Evolutionary conservation across 2,797 vertebrate genomes (phyloP).

Genomic region (Labeo calbasu): DNA sequence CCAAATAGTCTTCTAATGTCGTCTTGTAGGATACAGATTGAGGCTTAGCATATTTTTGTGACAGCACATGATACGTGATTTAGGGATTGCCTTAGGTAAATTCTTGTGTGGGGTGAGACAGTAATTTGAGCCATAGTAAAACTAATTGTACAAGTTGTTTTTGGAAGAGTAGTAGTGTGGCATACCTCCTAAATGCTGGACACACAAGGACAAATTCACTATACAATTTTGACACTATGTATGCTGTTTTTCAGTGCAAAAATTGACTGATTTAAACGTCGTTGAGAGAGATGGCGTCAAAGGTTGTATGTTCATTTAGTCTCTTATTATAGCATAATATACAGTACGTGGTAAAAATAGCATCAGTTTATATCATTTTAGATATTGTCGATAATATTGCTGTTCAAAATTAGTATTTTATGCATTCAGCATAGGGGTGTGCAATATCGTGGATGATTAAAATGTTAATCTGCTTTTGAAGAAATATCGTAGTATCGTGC

Average conservation of each 20-base stretch:
- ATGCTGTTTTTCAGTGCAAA: background rate
- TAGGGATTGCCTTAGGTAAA: conserved; percentile 34
- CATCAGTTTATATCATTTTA: background rate
- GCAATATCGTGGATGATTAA: too few relatives aligned
- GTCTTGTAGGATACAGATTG: background rate
- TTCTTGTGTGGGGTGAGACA: conserved; percentile 43
- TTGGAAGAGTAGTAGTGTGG: background rate
- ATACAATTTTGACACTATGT: background rate
- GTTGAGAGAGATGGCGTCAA: background rate
- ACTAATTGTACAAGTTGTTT: conserved; percentile 7
- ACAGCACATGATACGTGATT: conserved; percentile 19
- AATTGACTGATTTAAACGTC: background rate
- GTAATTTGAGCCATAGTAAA: background rate
- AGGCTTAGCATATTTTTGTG: conserved; percentile 35
- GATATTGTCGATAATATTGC: background rate
- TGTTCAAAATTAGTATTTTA: background rate
- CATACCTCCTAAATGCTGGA: background rate
- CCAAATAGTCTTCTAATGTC: background rate
- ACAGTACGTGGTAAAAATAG: background rate
- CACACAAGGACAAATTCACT: background rate
- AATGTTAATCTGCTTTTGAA: too few relatives aligned
- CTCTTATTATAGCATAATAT: background rate
- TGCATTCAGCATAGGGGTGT: too few relatives aligned
- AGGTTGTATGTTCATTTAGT: background rate
- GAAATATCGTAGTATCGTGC: too few relatives aligned